Evolutionary conservation across 2,113 vertebrate genomes (phyloP).

Genomic region (Melanocharis versteri): DNA sequence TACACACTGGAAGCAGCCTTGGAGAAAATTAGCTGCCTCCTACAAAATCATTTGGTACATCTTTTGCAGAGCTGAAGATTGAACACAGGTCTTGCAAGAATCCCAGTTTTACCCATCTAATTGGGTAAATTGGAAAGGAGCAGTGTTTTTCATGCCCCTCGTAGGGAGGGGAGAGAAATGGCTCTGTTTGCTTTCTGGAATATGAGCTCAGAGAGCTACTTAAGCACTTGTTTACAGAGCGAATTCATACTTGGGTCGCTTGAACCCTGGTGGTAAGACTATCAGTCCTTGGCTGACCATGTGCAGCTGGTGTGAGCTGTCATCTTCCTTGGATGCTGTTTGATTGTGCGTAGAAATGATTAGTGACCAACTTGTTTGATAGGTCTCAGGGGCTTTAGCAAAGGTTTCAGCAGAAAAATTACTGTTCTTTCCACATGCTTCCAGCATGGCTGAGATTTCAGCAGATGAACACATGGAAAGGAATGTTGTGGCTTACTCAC

Average conservation of each 20-base stretch:
- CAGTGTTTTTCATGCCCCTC: background rate
- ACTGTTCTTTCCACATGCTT: background rate
- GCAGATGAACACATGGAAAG: background rate
- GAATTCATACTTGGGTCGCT: background rate
- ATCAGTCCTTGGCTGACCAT: background rate
- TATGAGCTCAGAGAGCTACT: background rate
- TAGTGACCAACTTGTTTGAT: background rate
- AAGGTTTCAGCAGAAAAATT: background rate
- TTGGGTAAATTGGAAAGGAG: background rate
- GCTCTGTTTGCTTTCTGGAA: background rate
- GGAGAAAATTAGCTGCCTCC: background rate
- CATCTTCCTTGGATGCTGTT: background rate
- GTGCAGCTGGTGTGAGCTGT: background rate
- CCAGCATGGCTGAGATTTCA: background rate
- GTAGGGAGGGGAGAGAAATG: background rate
- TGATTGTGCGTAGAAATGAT: background rate
- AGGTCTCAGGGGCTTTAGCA: background rate
- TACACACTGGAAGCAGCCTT: background rate
- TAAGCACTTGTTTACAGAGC: constrained; percentile 22
- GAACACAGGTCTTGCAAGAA: background rate
- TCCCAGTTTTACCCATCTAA: background rate
- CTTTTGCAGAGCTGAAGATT: background rate
- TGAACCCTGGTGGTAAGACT: background rate
- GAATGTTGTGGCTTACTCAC: background rate
- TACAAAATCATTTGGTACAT: background rate